Conservation (phyloP, 2,888 invertebrate genomes). For the Glyphotaelius pellucidus region DNA sequence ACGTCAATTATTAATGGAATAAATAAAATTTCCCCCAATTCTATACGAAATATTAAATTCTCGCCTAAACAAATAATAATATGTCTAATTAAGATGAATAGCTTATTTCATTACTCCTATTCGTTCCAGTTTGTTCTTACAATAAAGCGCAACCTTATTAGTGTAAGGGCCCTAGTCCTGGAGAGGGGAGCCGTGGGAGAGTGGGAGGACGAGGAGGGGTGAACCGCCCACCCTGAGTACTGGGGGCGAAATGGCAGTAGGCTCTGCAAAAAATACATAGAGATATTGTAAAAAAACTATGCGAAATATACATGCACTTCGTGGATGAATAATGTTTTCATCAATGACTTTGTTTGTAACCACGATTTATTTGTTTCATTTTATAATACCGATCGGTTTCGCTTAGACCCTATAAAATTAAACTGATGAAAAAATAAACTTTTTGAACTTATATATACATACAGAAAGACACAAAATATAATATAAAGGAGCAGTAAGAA, state of each 20-base stretch:
- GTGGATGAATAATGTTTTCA: too few species aligned
- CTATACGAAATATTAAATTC: neutral
- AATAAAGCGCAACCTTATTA: constrained; percentile 66
- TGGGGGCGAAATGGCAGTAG: constrained; percentile 26
- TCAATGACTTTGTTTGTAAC: too few species aligned
- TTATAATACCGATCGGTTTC: too few species aligned
- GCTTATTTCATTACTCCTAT: constrained; percentile 54
- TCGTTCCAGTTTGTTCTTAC: constrained; percentile 63
- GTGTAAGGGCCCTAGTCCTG: constrained; percentile 56
- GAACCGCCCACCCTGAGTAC: neutral
- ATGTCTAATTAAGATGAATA: constrained; percentile 41
- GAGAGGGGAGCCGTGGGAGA: constrained; percentile 36
- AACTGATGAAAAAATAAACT: too few species aligned
- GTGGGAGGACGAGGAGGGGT: neutral
- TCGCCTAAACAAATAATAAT: constrained; percentile 8
- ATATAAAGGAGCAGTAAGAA: too few species aligned
- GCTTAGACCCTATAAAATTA: too few species aligned
- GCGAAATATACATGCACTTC: too few species aligned
- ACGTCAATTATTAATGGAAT: neutral
- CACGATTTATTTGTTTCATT: too few species aligned
- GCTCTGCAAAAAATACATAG: neutral
- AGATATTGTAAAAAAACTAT: too few species aligned
- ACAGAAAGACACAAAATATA: too few species aligned
- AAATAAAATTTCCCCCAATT: constrained; percentile 2
- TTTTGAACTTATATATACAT: too few species aligned